Base-by-base conservation (phyloP, 2,888 invertebrate genomes). In the Papilio protenor region DNA sequence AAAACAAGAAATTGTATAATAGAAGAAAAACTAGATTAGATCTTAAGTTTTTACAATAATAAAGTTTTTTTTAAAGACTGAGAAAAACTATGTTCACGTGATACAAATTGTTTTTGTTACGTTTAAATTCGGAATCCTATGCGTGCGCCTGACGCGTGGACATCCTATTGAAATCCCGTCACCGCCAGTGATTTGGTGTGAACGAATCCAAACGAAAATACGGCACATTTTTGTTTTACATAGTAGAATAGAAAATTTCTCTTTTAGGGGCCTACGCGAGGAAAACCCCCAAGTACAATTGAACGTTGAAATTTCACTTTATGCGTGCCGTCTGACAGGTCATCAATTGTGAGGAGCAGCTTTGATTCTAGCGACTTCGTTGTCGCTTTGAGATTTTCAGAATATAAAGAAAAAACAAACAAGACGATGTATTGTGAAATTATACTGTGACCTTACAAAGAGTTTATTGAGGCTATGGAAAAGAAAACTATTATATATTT, bases 211-310 rank as follows among this genome's bases (percentile, higher is more conserved):
- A 89, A 90, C 88, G 89, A 90, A 90, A 90, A 91, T 89, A 89
- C 89, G 89, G 87, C 89, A 89, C 90, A 92, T 92, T 92, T 92
- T 92, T 92, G 93, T 94, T 94, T 92, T 92, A 93, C 94, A 93
- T 91, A 90, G 85, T 89, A 90, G 92, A 93, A 93, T 93, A 88
- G 92, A 88, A 91, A 83, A 83, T 82, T 81, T 82, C 81, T 80
- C 83, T 84, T 79, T 80, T 79, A 75, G 78, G 76, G 81, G 77
- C 79, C 81, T 75, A 79, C 78, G 76, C 74, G 57, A 27, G 47
- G 14, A 16, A 77, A 86, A 59, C 86, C 85, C 83, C 82, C 81
- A 82, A 81, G 86, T 88, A 89, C 91, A 89, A 83, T 85, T 81
- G 82, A 80, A 81, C 69, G 73, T 57, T 57, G 77, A 77, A 76